Percentiles rank a stretch among this genome's conserved stretches.
These are phyloP conservation scores for Anas capensis DNA, from an alignment of 2,797 vertebrate genomes.

Conservation along the genomic window DNA sequence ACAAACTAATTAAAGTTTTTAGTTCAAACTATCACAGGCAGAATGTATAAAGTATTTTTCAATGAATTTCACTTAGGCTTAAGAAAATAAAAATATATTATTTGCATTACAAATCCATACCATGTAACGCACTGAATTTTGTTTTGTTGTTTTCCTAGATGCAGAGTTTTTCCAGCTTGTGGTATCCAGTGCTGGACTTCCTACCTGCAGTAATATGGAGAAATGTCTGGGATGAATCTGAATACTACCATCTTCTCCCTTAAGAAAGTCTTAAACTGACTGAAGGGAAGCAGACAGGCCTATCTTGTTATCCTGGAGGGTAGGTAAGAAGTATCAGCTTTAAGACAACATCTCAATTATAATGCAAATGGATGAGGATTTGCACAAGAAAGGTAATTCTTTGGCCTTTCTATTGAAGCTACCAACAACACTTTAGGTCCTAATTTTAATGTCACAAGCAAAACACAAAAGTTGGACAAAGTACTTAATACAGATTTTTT, in stretches of 20 bases:
- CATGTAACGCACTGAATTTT: not conserved
- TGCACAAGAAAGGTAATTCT: not conserved
- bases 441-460: not conserved
- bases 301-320: not conserved
- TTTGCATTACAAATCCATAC: not conserved
- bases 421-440: not conserved
- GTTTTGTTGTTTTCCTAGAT: not conserved
- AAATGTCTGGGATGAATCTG: not conserved
- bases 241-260: not conserved
- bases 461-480: not conserved
- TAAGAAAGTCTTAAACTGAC: not conserved
- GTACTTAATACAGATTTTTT: not conserved
- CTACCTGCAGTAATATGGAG: not conserved
- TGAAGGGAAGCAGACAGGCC: not conserved
- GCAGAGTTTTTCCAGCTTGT: not conserved
- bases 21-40: conserved; percentile 47
- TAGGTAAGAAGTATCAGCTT: not conserved
- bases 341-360: not conserved
- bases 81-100: accelerated
- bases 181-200: not conserved
- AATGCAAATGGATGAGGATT: not conserved
- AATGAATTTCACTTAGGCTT: not conserved
- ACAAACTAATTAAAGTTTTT: conserved; percentile 78
- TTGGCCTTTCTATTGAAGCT: not conserved
- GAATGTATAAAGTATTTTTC: conserved; percentile 39